These are phyloP conservation scores for Caenorhabditis sp. DNA, from an alignment of 2,888 invertebrate genomes.

Conservation along the genomic window DNA sequence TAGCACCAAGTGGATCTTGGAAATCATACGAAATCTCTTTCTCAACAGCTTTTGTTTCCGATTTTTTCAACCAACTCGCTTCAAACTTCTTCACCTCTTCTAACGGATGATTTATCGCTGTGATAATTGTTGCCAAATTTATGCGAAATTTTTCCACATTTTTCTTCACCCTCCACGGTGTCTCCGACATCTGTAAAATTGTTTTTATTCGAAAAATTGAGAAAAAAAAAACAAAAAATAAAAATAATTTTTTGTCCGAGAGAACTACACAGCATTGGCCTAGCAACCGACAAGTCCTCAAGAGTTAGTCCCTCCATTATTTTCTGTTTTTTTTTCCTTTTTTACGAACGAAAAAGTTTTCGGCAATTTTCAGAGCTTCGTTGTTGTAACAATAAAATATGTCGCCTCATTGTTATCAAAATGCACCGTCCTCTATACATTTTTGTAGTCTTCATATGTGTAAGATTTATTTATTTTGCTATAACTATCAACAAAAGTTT, in stretches of 20 bases:
- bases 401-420: neutral
- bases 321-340: neutral
- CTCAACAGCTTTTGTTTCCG: neutral
- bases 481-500: no score
- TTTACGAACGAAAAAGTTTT: neutral
- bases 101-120: neutral
- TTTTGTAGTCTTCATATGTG: neutral
- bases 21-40: neutral
- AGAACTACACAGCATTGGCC: neutral
- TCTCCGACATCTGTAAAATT: neutral
- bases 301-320: neutral
- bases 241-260: neutral
- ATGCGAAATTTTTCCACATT: neutral
- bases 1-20: neutral
- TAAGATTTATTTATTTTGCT: no score
- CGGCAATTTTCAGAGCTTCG: neutral
- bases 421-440: neutral
- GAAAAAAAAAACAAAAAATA: neutral
- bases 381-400: neutral
- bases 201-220: neutral
- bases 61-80: neutral
- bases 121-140: neutral
- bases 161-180: neutral
- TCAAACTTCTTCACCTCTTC: neutral
- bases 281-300: neutral